Evolutionary conservation across 2,113 vertebrate species (phyloP), one percentile per base, ranked within the genome.

Genomic region (Steatornis caripensis): DNA sequence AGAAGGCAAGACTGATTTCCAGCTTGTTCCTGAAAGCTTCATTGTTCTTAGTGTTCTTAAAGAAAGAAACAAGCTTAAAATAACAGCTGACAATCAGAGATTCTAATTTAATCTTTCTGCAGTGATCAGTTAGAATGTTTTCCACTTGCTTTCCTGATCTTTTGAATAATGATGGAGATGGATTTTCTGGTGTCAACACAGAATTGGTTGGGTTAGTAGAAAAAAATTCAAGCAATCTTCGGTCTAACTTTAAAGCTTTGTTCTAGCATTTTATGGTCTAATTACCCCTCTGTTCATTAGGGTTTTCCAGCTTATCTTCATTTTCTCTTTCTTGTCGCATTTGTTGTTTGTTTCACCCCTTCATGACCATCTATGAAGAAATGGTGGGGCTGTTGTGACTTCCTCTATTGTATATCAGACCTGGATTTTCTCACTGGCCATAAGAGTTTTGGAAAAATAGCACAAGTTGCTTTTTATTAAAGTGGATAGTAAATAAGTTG

Each of bases 71-170:
- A 2, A 87, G 37, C 84, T 91, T 81, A 78, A 95, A 95, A 93
- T 97, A 95, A 54, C 76, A 93, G 48, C 85, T 94, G 82, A 80
- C 85, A 95, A 11, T 92, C 75, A 86, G 34, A 85, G 54, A 14
- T 72, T 85, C 74, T 88, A 83, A 93, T 90, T 94, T 88, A 76
- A 69, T 88, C 77, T 48, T 93, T 68, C 69, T 90, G 49, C 71
- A 61, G 66, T 46, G 49, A 89, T 91, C 68, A 36, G 58, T 51
- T 80, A 53, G 48, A 55, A 78, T 84, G 49, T 91, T 91, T 95
- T 69, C 72, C 36, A 34, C 17, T 77, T 64, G 30, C 84, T 94
- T 93, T 93, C 43, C 65, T 76, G 55, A 29, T 94, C 36, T 78
- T 94, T 65, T 75, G 39, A 80, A 24, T 87, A 68, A 48, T 24